Base-by-base conservation (phyloP, 2,113 vertebrate species). In the Puffinus mauretanicus region DNA sequence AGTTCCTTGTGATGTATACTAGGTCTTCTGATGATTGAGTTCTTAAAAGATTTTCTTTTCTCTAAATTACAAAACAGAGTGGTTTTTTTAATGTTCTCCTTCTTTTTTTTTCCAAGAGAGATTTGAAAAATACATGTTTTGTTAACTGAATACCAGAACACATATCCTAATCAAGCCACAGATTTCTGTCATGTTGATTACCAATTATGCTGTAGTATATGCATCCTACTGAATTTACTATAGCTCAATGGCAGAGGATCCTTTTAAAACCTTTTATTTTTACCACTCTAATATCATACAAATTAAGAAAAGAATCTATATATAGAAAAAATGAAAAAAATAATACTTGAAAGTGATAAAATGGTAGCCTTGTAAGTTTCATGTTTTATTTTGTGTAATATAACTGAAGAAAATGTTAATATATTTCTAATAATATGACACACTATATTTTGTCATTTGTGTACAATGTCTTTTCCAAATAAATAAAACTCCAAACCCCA, bases 111-210 rank as follows among this genome's bases (percentile, higher is more conserved):
- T 24, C 24, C 19, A 65, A 91, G 95, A 81, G 73, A 52, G 30
- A 10, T 73, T 95, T 88, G 64, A 66, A 86, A 96, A 93, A 44
- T 92, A 46, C 7, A 21, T 61, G 32, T 92, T 96, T 73, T 90
- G 10, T 72, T 82, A 60, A 36, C 67, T 71, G 38, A 70, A 27
- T 54, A 36, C 18, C 21, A 32, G 54, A 65, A 69, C 25, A 69
- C 3, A 4, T 54, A 70, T 64, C 40, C 54, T 51, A 47, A 57
- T 57, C 25, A 58, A 69, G 60, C 27, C 49, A 79, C 47, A 64
- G 46, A 64, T 78, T 86, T 86, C 66, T 90, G n/a, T 67, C 44
- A 21, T 30, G 22, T 66, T 62, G 44, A 36, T 87, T 92, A 34
- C 29, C 10, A 52, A 2, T 75, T 71, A 25, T 17, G 16, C 47